Conservation (phyloP, 2,113 vertebrate genomes). For the Lycaon pictus region DNA sequence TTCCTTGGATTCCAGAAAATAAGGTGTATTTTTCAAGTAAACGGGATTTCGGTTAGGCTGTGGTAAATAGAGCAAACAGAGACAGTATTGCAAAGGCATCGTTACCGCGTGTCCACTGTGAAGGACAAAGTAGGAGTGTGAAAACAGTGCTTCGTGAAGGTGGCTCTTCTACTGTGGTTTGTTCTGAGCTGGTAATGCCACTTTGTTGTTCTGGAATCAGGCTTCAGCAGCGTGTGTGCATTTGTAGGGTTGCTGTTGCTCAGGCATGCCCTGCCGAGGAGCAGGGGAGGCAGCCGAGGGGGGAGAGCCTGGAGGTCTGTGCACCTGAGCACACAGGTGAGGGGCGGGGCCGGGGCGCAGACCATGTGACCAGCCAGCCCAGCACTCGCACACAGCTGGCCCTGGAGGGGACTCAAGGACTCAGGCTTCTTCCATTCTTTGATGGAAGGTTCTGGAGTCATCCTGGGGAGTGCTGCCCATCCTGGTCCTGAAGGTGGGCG, state of each 20-base stretch:
- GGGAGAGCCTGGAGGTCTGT: background rate
- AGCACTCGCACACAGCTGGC: background rate
- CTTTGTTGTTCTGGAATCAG: background rate
- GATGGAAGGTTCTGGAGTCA: background rate
- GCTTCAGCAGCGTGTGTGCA: background rate
- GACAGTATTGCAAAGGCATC: rapidly evolving
- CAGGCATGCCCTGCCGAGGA: background rate
- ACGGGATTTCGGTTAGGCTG: background rate
- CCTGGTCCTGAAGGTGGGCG: background rate
- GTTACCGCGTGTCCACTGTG: rapidly evolving
- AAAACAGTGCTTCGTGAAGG: background rate
- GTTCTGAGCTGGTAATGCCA: background rate
- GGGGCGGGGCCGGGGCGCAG: rapidly evolving
- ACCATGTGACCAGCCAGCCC: background rate
- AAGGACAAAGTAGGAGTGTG: background rate
- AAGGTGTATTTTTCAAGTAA: background rate
- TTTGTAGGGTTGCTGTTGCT: background rate
- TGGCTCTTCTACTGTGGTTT: background rate
- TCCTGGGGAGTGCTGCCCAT: rapidly evolving
- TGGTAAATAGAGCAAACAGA: background rate
- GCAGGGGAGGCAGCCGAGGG: background rate
- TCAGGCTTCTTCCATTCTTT: background rate
- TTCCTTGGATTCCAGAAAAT: background rate
- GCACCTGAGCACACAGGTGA: rapidly evolving
- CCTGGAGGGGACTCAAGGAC: background rate